Evolutionary conservation across 2,888 invertebrate genomes (phyloP).

Genomic region (Schizotus pectinicornis): DNA sequence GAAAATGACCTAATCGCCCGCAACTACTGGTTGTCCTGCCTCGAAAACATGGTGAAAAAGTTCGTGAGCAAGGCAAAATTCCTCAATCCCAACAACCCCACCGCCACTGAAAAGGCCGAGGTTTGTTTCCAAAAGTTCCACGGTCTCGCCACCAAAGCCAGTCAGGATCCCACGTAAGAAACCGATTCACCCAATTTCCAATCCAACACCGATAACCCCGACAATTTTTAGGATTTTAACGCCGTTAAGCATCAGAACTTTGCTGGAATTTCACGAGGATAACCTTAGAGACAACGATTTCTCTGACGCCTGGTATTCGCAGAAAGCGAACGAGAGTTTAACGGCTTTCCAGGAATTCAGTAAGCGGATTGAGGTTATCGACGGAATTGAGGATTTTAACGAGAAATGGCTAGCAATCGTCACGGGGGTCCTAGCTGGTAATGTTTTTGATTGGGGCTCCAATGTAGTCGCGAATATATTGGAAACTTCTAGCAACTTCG

Average conservation of each 20-base stretch:
- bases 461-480: slow-evolving; percentile 86
- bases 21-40: slow-evolving; percentile 91
- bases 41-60: slow-evolving; percentile 84
- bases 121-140: slow-evolving; percentile 85
- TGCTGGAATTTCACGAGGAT: slow-evolving; percentile 92
- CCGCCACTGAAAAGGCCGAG: slow-evolving; percentile 79
- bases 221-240: slow-evolving; percentile 58
- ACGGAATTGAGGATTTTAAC: slow-evolving; percentile 67
- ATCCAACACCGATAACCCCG: not conserved
- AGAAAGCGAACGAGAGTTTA: slow-evolving; percentile 88
- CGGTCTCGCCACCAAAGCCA: slow-evolving; percentile 75
- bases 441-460: slow-evolving; percentile 98
- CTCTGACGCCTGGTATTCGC: slow-evolving; percentile 84
- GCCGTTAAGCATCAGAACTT: slow-evolving; percentile 84
- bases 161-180: slow-evolving; percentile 80
- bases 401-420: slow-evolving; percentile 70
- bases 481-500: slow-evolving; percentile 74
- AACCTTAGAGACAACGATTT: slow-evolving; percentile 90
- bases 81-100: slow-evolving; percentile 77
- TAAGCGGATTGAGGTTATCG: slow-evolving; percentile 71
- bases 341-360: slow-evolving; percentile 75
- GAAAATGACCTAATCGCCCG: slow-evolving; percentile 84
- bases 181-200: no score
- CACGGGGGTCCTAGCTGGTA: slow-evolving; percentile 77
- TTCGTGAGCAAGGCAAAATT: slow-evolving; percentile 82